Evolutionary conservation across 2,113 vertebrate species (phyloP).

Genomic region (Paracanthobrama guichenoti): DNA sequence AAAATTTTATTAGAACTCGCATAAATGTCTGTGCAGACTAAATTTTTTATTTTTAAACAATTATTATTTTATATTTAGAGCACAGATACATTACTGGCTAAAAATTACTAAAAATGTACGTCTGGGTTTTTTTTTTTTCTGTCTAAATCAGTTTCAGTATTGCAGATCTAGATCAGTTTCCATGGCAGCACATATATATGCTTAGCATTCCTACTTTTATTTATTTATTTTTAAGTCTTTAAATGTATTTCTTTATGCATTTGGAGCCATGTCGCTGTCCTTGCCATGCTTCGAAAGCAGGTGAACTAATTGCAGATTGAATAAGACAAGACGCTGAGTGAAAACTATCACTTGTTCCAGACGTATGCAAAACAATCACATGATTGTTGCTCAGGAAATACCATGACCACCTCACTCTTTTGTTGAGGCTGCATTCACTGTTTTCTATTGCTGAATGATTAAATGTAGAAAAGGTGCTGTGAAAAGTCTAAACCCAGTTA

Average conservation of each 20-base stretch:
- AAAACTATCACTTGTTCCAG: neutral
- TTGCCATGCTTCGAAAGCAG: slow-evolving; percentile 1
- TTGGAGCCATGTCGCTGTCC: neutral
- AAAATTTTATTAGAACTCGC: neutral
- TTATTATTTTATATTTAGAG: neutral
- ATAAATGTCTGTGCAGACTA: neutral
- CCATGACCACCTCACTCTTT: neutral
- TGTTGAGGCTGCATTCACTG: neutral
- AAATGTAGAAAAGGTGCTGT: neutral
- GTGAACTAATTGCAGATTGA: neutral
- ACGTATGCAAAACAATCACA: slow-evolving; percentile 2
- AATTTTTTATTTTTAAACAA: neutral
- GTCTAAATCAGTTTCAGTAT: slow-evolving; percentile 49
- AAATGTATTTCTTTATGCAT: slow-evolving; percentile 11
- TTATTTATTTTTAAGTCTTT: slow-evolving; percentile 50
- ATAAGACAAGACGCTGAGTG: neutral
- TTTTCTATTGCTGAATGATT: neutral
- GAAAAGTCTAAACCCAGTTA: neutral
- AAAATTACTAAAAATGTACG: slow-evolving; percentile 31
- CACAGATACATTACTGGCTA: neutral
- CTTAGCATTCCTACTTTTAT: slow-evolving; percentile 58
- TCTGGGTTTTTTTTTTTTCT: slow-evolving; percentile 30
- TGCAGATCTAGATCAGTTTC: slow-evolving; percentile 65
- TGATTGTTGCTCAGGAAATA: slow-evolving; percentile 10
- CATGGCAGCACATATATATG: slow-evolving; percentile 70